Evolutionary conservation across 1,140 invertebrate species (phyloP), one percentile per base, ranked within the genome.

Genomic region (Drosophila oshimai): DNA sequence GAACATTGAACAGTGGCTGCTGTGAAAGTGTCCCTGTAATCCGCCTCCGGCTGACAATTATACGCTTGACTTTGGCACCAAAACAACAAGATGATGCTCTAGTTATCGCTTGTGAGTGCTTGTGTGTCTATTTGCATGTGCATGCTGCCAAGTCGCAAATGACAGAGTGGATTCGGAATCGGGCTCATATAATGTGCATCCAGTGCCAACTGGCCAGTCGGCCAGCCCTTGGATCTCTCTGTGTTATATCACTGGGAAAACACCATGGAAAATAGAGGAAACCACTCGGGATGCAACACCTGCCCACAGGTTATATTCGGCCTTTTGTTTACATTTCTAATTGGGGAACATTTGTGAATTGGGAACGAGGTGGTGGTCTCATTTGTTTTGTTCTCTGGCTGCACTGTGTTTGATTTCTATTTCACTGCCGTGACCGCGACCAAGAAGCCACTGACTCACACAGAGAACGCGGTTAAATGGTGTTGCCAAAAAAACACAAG

Each of bases 11-110:
- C n/a, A 72, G 69, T 72, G 37, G 26, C 55, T n/a, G n/a, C n/a
- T n/a, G n/a, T n/a, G n/a, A n/a, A 54, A 64, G 18, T 58, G 67
- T 46, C 67, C 67, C 78, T 76, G 78, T 73, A 61, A 53, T 69
- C 55, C 68, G 33, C 68, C 67, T 39, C 74, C 74, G 61, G 68
- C 44, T 61, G 47, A 36, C 69, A 70, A 81, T 81, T 81, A 81
- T 67, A 44, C 60, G 61, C 72, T 69, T 76, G 69, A 83, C 73
- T 83, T 83, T 83, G 78, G 78, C 78, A 74, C 61, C 61, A 54
- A 54, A 51, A 42, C 57, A 24, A 24, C 13, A 31, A 58, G 36
- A 47, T 46, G 57, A 61, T 68, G 61, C 47, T 62, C 55, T 46
- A 73, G 55, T 72, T 51, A 71, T 70, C 41, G 28, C 10, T n/a